Base-by-base conservation (phyloP, 92 coral and sea anemone species). In the Porites divaricata region DNA sequence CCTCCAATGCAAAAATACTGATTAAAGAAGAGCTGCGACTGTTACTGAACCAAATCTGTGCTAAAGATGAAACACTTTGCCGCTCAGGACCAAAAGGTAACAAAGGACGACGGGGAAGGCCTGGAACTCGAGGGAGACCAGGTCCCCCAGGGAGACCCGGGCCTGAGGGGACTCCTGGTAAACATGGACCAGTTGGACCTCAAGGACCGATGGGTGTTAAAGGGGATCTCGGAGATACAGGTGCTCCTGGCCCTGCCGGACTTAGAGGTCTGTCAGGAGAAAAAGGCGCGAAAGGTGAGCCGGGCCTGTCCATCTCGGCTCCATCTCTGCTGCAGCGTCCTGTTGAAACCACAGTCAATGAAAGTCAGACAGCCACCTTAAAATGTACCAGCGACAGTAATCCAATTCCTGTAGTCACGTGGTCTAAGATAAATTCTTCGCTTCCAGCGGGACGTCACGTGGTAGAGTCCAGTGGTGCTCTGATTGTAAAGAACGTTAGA, bases 181-280 rank as follows among this genome's bases (percentile, higher is more conserved):
- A 89, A 80, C 86, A 89, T 59, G 92, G 92, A 24, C 89, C 92
- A n/a, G 20, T 45, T 72, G 93, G 93, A 51, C 70, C 61, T 21
- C 66, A 50, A 16, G 93, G 93, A 59, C 70, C 75, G 26, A 62
- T 41, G 49, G 93, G 93, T 1, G 75, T 72, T 4, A 68, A 69
- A 63, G 90, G 89, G 22, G 72, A n/a, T 9, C 74, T 50, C 20
- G 93, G 93, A 48, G 6, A 54, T 4, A 70, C 77, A 41, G 93
- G 93, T 26, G 83, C 63, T 5, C 80, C 58, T 11, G 93, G 93
- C 10, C 90, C 85, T 16, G 70, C 79, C 57, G 93, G 93, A 14
- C 85, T 88, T 26, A 64, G 75, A 76, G 93, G 93, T 8, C 90
- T 67, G 24, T 71, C 35, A 28, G 93, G 93, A 14, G 63, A 26